Evolutionary conservation across 1,140 invertebrate species (phyloP).

Genomic region (Hydropsyche tenuis): DNA sequence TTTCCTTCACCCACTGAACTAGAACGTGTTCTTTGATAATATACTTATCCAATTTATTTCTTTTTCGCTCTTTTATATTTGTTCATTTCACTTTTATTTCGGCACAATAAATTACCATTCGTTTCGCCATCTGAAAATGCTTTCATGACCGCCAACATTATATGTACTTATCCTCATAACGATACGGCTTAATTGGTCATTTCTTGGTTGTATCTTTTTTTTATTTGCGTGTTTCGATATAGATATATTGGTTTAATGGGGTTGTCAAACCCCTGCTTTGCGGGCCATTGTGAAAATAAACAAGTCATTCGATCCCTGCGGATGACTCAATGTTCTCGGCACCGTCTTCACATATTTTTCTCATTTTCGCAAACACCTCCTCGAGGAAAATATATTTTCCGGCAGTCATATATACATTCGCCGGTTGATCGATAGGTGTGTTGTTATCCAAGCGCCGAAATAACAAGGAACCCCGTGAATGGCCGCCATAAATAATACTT

Average conservation of each 20-base stretch:
- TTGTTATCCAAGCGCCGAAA: slow-evolving; percentile 47
- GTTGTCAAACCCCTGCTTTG: slow-evolving; percentile 2
- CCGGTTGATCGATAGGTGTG: slow-evolving; percentile 47
- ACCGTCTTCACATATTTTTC: slow-evolving; percentile 40
- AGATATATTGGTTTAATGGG: neutral
- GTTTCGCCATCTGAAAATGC: too few species aligned
- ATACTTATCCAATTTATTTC: too few species aligned
- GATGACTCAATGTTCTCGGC: slow-evolving; percentile 41
- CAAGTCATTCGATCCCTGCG: slow-evolving; percentile 40
- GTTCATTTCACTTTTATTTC: too few species aligned
- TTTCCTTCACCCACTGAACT: neutral
- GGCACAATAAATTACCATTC: too few species aligned
- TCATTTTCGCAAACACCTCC: slow-evolving; percentile 31
- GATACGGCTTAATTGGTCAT: too few species aligned
- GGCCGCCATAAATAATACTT: slow-evolving; percentile 49
- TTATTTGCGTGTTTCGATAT: too few species aligned
- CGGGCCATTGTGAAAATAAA: slow-evolving; percentile 43
- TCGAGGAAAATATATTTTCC: slow-evolving; percentile 40
- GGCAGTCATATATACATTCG: slow-evolving; percentile 39
- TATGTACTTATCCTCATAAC: too few species aligned
- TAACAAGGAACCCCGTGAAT: slow-evolving; percentile 46
- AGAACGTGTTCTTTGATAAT: too few species aligned
- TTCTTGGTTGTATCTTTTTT: too few species aligned
- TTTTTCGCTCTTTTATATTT: too few species aligned
- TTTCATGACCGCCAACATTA: too few species aligned